Evolutionary conservation across 2,888 invertebrate species (phyloP).

Genomic region (Hedya salicella): DNA sequence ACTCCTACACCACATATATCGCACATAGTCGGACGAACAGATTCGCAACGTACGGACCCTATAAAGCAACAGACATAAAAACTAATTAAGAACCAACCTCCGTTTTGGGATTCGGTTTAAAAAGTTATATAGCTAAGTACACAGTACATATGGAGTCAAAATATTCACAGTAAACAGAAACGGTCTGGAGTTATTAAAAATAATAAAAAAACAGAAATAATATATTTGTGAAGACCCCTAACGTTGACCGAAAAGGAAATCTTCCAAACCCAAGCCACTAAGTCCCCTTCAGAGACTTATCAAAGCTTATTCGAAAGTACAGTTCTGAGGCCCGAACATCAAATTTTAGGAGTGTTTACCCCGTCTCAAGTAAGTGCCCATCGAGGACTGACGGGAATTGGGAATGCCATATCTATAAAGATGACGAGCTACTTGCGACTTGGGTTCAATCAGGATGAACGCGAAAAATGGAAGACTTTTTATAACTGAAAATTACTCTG

Average conservation of each 20-base stretch:
- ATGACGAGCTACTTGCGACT: constrained; percentile 25
- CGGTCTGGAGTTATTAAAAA: not conserved
- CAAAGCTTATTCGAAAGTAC: constrained; percentile 30
- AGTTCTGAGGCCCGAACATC: constrained; percentile 28
- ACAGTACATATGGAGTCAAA: too few relatives aligned
- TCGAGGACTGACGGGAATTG: constrained; percentile 20
- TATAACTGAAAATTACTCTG: constrained; percentile 20
- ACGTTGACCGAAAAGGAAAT: constrained; percentile 14
- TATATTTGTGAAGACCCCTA: not conserved
- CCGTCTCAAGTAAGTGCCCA: constrained; percentile 33
- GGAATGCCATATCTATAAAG: constrained; percentile 38
- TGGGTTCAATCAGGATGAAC: constrained; percentile 22
- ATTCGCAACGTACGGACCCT: too few relatives aligned
- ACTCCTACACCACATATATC: too few relatives aligned
- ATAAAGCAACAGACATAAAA: too few relatives aligned
- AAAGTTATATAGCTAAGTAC: too few relatives aligned
- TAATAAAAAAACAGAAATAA: not conserved
- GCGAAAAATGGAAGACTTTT: constrained; percentile 17
- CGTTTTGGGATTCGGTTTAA: too few relatives aligned
- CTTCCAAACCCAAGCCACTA: constrained; percentile 19
- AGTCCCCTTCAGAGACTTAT: constrained; percentile 34
- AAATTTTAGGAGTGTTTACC: constrained; percentile 42
- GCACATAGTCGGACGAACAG: too few relatives aligned
- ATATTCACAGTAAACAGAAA: too few relatives aligned
- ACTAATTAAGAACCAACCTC: too few relatives aligned